Evolutionary conservation across 2,113 vertebrate genomes (phyloP).

Genomic region (Carassius carassius): DNA sequence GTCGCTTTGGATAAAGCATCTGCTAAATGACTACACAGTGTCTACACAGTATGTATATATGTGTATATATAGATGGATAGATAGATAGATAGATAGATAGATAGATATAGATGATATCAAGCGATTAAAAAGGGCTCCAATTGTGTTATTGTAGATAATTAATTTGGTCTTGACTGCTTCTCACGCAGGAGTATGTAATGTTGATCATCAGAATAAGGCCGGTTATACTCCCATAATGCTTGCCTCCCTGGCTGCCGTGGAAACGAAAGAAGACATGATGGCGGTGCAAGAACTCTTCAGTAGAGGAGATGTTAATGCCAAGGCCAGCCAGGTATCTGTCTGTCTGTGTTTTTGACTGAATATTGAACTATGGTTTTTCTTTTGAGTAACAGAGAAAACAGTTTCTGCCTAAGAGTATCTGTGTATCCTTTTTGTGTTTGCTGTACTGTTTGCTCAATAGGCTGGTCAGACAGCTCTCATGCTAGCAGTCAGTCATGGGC

Average conservation of each 20-base stretch:
- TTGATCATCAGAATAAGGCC: conserved; percentile 94
- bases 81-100: too few species aligned
- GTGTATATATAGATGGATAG: too few species aligned
- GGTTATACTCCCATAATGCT: conserved; percentile 98
- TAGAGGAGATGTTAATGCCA: conserved; percentile 91
- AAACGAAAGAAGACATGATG: conserved; percentile 85
- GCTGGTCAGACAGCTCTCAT: conserved; percentile 96
- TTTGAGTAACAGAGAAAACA: neutral
- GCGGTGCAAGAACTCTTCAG: conserved; percentile 89
- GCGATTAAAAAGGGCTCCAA: too few species aligned
- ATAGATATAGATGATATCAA: too few species aligned
- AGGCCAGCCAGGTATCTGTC: conserved; percentile 89
- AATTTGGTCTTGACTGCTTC: neutral
- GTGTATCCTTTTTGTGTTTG: neutral
- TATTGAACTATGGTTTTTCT: too few species aligned
- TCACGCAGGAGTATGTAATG: conserved; percentile 87
- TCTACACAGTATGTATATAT: neutral
- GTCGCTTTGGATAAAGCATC: too few species aligned
- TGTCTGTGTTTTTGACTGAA: neutral
- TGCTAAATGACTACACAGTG: neutral
- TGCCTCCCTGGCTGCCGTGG: conserved; percentile 90
- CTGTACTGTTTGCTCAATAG: conserved; percentile 65
- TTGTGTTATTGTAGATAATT: neutral
- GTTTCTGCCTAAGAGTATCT: neutral
- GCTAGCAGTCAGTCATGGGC: conserved; percentile 93